Conservation (phyloP, 2,113 vertebrate species). For the Muntiacus muntjak region DNA sequence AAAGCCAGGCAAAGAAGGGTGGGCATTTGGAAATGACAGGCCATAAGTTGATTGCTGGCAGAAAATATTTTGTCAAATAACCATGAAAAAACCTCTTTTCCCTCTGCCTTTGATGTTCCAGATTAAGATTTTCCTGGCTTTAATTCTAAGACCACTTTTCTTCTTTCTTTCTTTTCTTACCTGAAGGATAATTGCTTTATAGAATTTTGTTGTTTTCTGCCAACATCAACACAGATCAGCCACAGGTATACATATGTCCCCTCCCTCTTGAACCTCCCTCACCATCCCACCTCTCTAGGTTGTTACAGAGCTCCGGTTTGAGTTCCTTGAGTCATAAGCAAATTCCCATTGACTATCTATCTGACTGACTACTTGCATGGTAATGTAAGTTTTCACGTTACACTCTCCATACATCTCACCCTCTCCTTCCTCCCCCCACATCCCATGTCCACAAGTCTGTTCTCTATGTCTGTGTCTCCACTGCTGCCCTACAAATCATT, state of each 20-base stretch:
- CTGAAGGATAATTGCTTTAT: background rate
- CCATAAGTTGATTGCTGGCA: background rate
- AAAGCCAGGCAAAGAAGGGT: background rate
- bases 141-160: background rate
- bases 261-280: background rate
- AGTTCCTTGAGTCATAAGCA: background rate
- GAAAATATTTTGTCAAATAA: background rate
- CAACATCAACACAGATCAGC: background rate
- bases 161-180: background rate
- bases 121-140: background rate
- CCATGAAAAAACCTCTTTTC: background rate
- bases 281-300: accelerated
- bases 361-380: background rate
- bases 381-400: background rate
- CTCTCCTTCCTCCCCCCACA: background rate
- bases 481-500: background rate
- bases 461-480: background rate
- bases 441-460: background rate
- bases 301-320: background rate
- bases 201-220: background rate
- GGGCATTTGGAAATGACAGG: background rate
- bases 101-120: background rate
- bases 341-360: background rate
- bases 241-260: background rate
- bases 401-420: background rate